Evolutionary conservation across 2,113 vertebrate genomes (phyloP).

Genomic region (Leucopsar rothschildi): DNA sequence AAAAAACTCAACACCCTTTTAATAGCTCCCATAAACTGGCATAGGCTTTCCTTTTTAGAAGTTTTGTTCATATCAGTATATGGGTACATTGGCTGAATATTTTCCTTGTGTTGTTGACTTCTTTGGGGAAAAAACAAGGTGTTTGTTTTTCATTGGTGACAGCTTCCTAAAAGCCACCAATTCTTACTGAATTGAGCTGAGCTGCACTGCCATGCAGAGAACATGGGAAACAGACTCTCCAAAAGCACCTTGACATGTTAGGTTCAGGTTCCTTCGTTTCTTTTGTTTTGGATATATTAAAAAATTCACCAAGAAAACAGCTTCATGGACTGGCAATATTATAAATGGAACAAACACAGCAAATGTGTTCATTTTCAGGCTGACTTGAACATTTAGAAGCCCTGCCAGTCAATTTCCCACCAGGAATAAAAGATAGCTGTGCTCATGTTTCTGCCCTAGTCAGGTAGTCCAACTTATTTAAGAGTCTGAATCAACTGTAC

Average conservation of each 20-base stretch:
- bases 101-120: neutral
- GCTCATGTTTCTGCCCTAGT: neutral
- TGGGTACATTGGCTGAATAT: neutral
- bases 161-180: neutral
- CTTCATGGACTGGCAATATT: neutral
- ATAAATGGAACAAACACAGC: neutral
- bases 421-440: neutral
- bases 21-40: neutral
- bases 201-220: neutral
- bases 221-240: neutral
- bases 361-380: neutral
- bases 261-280: neutral
- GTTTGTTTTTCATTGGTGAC: neutral
- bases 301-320: neutral
- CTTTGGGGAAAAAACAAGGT: neutral
- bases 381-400: neutral
- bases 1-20: constrained; percentile 15
- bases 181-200: neutral
- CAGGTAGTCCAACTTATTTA: neutral
- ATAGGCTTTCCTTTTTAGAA: neutral
- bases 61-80: neutral
- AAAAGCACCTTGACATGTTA: neutral
- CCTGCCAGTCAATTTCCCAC: neutral
- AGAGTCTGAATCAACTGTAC: neutral
- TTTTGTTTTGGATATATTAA: neutral